Evolutionary conservation across 2,888 invertebrate genomes (phyloP), one percentile per base, ranked within the genome.

Genomic region (Melipona beecheii): DNA sequence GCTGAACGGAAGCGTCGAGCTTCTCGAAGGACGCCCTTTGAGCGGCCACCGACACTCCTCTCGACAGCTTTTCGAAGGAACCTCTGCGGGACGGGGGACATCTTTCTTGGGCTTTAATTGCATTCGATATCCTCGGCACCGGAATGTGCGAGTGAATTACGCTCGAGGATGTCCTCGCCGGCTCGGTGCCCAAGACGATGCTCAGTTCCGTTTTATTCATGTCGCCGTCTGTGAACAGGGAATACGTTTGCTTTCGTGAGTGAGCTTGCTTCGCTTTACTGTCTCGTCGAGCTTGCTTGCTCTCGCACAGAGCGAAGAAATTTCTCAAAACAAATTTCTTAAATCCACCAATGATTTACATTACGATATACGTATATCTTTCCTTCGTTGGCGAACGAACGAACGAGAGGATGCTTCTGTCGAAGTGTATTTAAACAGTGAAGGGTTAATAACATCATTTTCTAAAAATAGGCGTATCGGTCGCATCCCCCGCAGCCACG

Each of bases 91-190:
- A 85, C 58, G 91, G 90, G 13, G 92, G 89, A 69, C 89, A 89
- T 83, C 86, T 87, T 70, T 93, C 93, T 75, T 90, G 88, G 0
- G 90, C 85, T 82, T 92, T 93, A 27, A 89, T 80, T 50, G 88
- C 84, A 70, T 82, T 89, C 68, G 91, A 82, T 85, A 91, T 88
- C 86, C 92, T 93, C 49, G 94, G 93, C 68, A 94, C 89, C 21
- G 94, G 94, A 90, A 94, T 94, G 90, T 94, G 93, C 70, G 94
- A 94, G 85, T 93, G 93, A 82, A 90, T 91, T 80, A 85, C 79
- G 84, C 89, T 92, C 73, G 90, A 70, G 60, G 90, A 75, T 70
- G 88, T 85, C 73, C 86, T 86, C 60, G 90, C 54, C 54, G 86
- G 75, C 68, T 83, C 87, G 69, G 78, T 64, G 73, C 78, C 86